These are phyloP conservation scores for Pavo muticus DNA, from an alignment of 2,113 vertebrate species.

Conservation along the genomic window DNA sequence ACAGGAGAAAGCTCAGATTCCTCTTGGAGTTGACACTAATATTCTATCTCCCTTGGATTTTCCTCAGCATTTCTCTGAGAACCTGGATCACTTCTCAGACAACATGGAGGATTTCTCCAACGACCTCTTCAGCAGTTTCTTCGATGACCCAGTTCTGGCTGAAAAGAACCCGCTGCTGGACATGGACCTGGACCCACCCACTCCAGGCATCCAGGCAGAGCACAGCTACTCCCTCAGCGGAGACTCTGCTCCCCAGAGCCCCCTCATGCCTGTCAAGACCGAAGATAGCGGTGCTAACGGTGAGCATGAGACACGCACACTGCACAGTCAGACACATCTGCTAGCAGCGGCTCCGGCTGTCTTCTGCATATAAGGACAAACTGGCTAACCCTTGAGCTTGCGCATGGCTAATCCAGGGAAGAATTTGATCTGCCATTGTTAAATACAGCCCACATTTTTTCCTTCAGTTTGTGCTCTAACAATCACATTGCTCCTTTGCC, in stretches of 20 bases:
- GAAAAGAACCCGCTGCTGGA: conserved; percentile 92
- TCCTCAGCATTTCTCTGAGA: conserved; percentile 82
- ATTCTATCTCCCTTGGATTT: neutral
- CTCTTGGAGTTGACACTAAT: neutral
- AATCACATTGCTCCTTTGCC: neutral
- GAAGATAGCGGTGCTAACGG: conserved; percentile 88
- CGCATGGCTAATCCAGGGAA: neutral
- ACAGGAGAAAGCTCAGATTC: neutral
- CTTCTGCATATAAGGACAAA: neutral
- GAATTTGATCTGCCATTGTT: neutral
- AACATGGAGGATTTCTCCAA: conserved; percentile 99
- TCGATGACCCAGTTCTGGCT: conserved; percentile 93
- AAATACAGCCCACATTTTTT: conserved; percentile 13
- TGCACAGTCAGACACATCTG: neutral
- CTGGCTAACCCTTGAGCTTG: conserved; percentile 4
- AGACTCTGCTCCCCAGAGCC: conserved; percentile 98
- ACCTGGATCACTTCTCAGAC: conserved; percentile 92
- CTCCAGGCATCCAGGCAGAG: conserved; percentile 95
- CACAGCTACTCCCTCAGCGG: conserved; percentile 98
- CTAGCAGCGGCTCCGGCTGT: neutral
- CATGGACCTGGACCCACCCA: conserved; percentile 93
- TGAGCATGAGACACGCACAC: conserved; percentile 50
- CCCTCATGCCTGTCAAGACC: conserved; percentile 92
- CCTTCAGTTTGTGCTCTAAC: conserved; percentile 8
- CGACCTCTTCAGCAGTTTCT: conserved; percentile 97